Evolutionary conservation across 2,888 invertebrate genomes (phyloP).

Genomic region (Troglohyphantes excavatus): DNA sequence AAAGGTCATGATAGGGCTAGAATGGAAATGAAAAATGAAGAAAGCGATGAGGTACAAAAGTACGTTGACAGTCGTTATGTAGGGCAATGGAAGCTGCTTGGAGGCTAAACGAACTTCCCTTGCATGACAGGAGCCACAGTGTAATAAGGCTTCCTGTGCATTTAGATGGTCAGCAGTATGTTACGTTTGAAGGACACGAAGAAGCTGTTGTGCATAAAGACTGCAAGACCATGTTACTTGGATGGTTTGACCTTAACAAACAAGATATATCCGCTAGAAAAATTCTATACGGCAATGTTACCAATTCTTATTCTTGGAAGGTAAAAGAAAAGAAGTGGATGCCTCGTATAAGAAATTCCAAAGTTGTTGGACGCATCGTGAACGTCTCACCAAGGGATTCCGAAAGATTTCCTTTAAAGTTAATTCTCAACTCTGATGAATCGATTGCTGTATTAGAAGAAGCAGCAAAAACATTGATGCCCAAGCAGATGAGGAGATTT

Average conservation of each 20-base stretch:
- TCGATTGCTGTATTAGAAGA: conserved; percentile 29
- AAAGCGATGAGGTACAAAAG: not conserved
- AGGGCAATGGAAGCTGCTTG: too few relatives aligned
- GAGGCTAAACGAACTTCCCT: not conserved
- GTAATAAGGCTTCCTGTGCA: not conserved
- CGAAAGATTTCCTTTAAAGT: not conserved
- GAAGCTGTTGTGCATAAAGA: not conserved
- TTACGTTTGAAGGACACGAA: not conserved
- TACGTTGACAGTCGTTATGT: not conserved
- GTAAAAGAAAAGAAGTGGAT: not conserved
- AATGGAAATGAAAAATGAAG: conserved; percentile 3
- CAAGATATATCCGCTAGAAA: not conserved
- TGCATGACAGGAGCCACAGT: not conserved
- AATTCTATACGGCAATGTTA: not conserved
- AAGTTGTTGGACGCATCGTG: too few relatives aligned
- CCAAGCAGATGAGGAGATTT: conserved; percentile 11
- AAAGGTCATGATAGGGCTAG: conserved; percentile 26
- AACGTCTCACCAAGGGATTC: not conserved
- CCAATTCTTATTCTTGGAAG: not conserved
- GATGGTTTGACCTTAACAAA: not conserved
- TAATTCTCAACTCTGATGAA: conserved; percentile 12
- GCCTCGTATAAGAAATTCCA: not conserved
- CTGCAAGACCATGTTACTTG: not conserved
- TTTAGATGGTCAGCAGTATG: not conserved
- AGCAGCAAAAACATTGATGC: too few relatives aligned